These are phyloP conservation scores for Nematostella vectensis DNA, from an alignment of 92 coral and sea anemone genomes.

Conservation along the genomic window DNA sequence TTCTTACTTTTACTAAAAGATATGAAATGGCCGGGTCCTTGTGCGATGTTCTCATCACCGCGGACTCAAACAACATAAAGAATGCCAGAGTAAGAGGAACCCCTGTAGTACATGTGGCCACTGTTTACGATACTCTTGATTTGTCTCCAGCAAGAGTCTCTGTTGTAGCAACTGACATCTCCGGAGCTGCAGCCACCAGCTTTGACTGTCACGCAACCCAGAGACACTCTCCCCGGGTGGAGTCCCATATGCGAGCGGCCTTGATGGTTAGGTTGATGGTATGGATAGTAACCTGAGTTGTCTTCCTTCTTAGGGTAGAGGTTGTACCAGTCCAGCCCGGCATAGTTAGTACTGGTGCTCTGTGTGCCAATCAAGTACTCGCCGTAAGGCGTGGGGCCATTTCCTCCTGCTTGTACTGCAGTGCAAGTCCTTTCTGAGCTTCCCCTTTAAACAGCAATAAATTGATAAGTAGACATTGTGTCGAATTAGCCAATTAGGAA, in stretches of 20 bases:
- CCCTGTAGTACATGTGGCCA: constrained; percentile 28
- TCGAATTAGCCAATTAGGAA: too few species aligned
- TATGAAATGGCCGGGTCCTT: constrained; percentile 11
- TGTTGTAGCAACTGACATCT: constrained; percentile 13
- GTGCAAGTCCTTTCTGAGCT: too few species aligned
- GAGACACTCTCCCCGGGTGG: constrained; percentile 20
- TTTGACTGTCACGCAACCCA: constrained; percentile 31
- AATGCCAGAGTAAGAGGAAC: constrained; percentile 16
- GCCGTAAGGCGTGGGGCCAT: too few species aligned
- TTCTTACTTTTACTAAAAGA: not conserved
- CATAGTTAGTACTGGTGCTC: not conserved
- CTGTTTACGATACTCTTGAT: constrained; percentile 18
- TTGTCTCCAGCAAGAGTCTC: constrained; percentile 23
- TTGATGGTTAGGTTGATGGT: constrained; percentile 2
- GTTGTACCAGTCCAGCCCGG: too few species aligned
- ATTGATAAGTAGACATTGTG: too few species aligned
- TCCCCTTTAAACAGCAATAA: too few species aligned
- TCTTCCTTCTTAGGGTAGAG: constrained; percentile 45
- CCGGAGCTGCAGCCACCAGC: not conserved
- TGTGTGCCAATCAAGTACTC: constrained; percentile 27
- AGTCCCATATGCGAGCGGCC: constrained; percentile 34
- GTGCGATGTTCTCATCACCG: too few species aligned
- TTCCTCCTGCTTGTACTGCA: too few species aligned
- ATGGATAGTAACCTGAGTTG: constrained; percentile 39
- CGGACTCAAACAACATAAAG: constrained; percentile 24